Conservation (phyloP, 2,888 invertebrate species). For the Metalampra italica region DNA sequence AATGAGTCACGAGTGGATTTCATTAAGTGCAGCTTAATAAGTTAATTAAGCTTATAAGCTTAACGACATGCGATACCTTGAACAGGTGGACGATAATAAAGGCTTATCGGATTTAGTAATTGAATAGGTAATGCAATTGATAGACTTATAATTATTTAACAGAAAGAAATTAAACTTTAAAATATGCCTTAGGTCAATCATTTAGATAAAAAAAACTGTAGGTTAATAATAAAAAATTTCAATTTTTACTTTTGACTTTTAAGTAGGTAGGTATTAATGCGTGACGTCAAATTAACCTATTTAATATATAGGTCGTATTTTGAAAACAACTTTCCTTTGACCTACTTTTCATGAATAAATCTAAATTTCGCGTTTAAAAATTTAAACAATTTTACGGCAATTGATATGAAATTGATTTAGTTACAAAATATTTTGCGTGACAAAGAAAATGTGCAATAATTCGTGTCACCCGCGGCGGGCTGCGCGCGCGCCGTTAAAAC, state of each 20-base stretch:
- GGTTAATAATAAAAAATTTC: too few relatives aligned
- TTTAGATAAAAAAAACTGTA: too few relatives aligned
- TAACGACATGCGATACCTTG: background rate
- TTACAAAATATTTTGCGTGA: too few relatives aligned
- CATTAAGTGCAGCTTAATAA: background rate
- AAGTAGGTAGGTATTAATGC: too few relatives aligned
- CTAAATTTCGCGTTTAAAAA: background rate
- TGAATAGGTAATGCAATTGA: background rate
- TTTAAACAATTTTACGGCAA: too few relatives aligned
- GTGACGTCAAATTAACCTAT: too few relatives aligned
- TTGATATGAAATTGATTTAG: background rate
- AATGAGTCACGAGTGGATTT: background rate
- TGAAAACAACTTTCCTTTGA: background rate
- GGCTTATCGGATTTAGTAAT: background rate
- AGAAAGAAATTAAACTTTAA: too few relatives aligned
- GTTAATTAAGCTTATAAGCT: background rate
- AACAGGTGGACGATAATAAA: background rate
- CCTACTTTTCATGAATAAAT: background rate
- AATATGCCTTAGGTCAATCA: too few relatives aligned
- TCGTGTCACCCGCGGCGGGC: constrained; percentile 24
- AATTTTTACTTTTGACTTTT: too few relatives aligned
- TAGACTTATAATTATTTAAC: background rate
- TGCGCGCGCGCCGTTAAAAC: constrained; percentile 67
- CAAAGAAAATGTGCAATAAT: constrained; percentile 27
- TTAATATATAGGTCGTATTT: too few relatives aligned